These are phyloP conservation scores for Brotula barbata DNA, from an alignment of 2,797 vertebrate species.

Conservation along the genomic window DNA sequence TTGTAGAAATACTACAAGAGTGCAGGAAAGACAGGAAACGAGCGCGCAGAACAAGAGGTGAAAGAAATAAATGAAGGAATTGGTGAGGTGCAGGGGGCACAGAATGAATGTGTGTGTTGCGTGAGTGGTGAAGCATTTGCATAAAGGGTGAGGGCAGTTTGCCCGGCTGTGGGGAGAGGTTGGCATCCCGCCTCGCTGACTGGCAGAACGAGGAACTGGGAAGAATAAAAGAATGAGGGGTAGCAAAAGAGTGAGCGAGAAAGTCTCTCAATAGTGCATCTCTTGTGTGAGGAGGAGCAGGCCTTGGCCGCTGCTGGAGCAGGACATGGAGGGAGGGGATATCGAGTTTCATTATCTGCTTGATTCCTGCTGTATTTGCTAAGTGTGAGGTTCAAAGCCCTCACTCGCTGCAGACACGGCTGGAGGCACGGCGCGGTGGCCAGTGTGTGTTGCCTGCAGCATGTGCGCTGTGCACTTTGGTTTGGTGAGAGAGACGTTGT, in stretches of 20 bases:
- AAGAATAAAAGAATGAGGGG: constrained; percentile 77
- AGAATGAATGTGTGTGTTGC: constrained; percentile 67
- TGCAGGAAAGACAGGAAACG: constrained; percentile 17
- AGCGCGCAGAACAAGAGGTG: constrained; percentile 45
- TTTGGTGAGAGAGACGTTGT: constrained; percentile 36
- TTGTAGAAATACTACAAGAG: constrained; percentile 36
- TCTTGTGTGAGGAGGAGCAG: constrained; percentile 72
- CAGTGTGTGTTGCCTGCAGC: constrained; percentile 52
- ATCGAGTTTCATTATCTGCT: constrained; percentile 76
- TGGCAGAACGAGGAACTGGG: constrained; percentile 74
- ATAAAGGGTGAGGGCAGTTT: constrained; percentile 82
- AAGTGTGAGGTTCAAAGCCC: constrained; percentile 69
- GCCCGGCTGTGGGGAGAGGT: constrained; percentile 81
- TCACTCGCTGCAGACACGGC: constrained; percentile 59
- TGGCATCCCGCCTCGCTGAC: constrained; percentile 79
- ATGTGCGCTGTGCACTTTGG: constrained; percentile 44
- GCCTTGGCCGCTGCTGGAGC: constrained; percentile 62
- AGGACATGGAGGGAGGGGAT: constrained; percentile 57
- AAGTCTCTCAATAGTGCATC: constrained; percentile 78
- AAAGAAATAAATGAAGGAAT: constrained; percentile 51
- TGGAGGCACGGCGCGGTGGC: constrained; percentile 54
- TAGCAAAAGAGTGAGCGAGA: constrained; percentile 67
- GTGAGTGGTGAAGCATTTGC: constrained; percentile 76
- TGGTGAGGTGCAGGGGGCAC: constrained; percentile 50
- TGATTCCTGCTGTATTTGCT: constrained; percentile 72